Base-by-base conservation (phyloP, 2,888 invertebrate genomes). In the Hoplodrina blanda region DNA sequence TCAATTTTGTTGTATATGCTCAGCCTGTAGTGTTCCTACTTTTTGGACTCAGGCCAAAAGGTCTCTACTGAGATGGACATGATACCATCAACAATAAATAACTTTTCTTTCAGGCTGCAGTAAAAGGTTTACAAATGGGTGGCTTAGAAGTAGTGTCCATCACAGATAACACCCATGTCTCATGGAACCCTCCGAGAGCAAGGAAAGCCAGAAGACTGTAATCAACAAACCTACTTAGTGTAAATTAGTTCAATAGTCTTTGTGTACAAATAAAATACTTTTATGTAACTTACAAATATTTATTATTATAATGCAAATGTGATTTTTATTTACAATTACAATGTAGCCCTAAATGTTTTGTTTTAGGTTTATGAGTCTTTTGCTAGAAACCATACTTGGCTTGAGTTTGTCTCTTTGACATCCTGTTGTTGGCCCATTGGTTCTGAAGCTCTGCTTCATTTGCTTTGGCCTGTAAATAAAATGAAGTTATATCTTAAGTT, bases 401-500 rank as follows among this genome's bases (percentile, higher is more conserved):
- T 91, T 99, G 98, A n/a, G 99, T 98, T 92, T 98, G 98, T 89
- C 98, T 97, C 84, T 98, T 97, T 4, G 98, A 98, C 95, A 98
- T 97, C 86, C 98, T 97, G 91, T 98, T 99, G 83, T 98, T 97
- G 8, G 99, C 97, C 99, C 99, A 99, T 94, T 98, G 98, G 89
- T 98, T 99, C 91, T 99, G 98, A 62, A 99, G 93, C 88, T 99
- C 99, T 73, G 98, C 97, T 92, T 99, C 99, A 93, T 99, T 98
- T 75, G 98, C 99, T 92, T 99, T 99, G 4, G 99, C 99, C 97
- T 98, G 97, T 78, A 97, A 96, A 81, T 73, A 64, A 33, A 70
- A 52, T 0, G 50, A 33, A 20, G 44, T 10, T 2, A 25, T n/a
- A n/a, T n/a, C n/a, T n/a, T n/a, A n/a, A n/a, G n/a, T n/a, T n/a